Percentiles rank a stretch among this genome's conserved stretches.
Conservation (phyloP, 2,888 invertebrate species). For the Lycophotia porphyrea region DNA sequence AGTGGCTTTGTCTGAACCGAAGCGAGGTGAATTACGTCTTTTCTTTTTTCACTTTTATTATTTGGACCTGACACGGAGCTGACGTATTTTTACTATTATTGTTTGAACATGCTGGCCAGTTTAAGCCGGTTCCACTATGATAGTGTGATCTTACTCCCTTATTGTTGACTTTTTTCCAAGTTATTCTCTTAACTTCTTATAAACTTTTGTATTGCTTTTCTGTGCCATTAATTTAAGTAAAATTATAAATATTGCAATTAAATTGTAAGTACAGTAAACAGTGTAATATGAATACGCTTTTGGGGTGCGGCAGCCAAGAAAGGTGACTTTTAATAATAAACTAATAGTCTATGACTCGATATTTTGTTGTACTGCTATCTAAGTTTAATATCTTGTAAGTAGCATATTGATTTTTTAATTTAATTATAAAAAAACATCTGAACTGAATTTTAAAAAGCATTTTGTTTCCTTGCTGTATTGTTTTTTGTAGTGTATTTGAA, state of each 20-base stretch:
- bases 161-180: constrained; percentile 3
- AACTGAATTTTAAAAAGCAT: constrained; percentile 22
- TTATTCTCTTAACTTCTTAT: neutral
- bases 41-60: neutral
- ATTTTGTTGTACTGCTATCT: constrained; percentile 39
- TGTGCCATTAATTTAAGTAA: constrained; percentile 49
- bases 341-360: constrained; percentile 3
- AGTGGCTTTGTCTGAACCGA: neutral
- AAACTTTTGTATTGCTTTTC: constrained; percentile 3
- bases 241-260: constrained; percentile 37
- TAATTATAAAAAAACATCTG: neutral
- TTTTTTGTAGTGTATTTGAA: constrained; percentile 29
- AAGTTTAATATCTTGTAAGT: constrained; percentile 27
- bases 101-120: neutral
- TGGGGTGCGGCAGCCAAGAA: constrained; percentile 66
- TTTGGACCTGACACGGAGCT: too few species aligned
- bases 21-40: neutral
- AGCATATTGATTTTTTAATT: constrained; percentile 11
- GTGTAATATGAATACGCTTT: constrained; percentile 61
- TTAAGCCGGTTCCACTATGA: neutral
- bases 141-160: neutral
- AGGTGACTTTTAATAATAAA: constrained; percentile 27
- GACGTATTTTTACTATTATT: neutral
- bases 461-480: neutral
- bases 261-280: constrained; percentile 63